Evolutionary conservation across 2,888 invertebrate species (phyloP).

Genomic region (Caenorhabditis sp.): DNA sequence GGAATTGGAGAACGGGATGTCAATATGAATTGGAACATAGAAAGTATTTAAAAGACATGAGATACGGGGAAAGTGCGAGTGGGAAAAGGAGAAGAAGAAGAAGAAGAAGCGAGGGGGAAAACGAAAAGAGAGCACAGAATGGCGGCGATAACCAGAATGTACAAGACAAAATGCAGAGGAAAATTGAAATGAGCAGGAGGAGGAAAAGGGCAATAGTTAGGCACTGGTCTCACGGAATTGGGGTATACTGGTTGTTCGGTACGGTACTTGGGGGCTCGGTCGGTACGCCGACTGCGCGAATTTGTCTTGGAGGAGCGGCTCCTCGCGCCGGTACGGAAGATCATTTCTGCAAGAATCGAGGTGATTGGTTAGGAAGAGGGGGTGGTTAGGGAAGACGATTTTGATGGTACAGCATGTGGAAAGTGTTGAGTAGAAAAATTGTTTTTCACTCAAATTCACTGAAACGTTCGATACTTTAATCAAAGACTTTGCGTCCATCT

Average conservation of each 20-base stretch:
- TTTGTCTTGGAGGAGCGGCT: constrained; percentile 66
- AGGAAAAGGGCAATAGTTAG: constrained; percentile 36
- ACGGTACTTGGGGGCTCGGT: constrained; percentile 59
- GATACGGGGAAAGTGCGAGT: constrained; percentile 34
- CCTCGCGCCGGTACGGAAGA: constrained; percentile 62
- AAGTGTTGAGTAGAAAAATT: no score
- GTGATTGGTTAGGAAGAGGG: not conserved
- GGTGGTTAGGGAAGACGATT: not conserved
- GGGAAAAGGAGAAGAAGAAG: constrained; percentile 1
- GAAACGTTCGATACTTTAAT: no score
- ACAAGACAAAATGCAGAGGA: constrained; percentile 25
- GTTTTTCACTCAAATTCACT: no score
- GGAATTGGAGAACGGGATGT: no score
- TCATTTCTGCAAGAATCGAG: constrained; percentile 57
- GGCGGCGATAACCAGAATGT: constrained; percentile 34
- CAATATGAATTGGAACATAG: no score
- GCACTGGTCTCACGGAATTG: constrained; percentile 71
- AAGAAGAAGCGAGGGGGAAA: not conserved
- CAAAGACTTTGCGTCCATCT: no score
- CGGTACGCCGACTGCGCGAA: constrained; percentile 54
- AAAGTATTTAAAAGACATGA: constrained; percentile 12
- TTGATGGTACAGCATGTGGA: no score
- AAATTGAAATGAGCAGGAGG: constrained; percentile 12
- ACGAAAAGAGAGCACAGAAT: constrained; percentile 10
- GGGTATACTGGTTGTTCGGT: constrained; percentile 58